Base-by-base conservation (phyloP, 2,888 invertebrate species). In the Plemyria rubiginata region DNA sequence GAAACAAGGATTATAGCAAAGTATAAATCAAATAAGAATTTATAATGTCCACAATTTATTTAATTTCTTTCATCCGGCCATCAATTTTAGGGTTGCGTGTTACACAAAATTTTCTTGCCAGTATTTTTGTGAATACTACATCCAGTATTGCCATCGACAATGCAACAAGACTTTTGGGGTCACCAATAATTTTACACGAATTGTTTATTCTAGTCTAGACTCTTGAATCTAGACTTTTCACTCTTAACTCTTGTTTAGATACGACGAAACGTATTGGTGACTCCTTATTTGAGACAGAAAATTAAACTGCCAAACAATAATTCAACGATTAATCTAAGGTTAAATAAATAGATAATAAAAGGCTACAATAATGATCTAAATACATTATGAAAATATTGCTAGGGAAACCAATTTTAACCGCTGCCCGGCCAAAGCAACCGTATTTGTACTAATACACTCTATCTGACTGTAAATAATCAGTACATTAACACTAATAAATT, bases 381-480 rank as follows among this genome's bases (percentile, higher is more conserved):
- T 38, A 38, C 9, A 38, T 83, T 13, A 82, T 75, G 81, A 83
- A 82, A 81, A 78, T 81, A 82, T 82, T 80, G 78, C 78, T 82
- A 81, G 15, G 15, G 60, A 85, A 87, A 88, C 84, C 83, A 86
- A 85, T 84, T 80, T 71, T 66, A 68, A 73, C 74, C 79, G 80
- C 79, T 78, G 84, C 79, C 76, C 71, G 67, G 58, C 67, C 41
- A 65, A 77, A 80, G 77, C 81, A 80, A 80, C 79, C 78, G 48
- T 65, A 66, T 69, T 88, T 88, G 86, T 87, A 88, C 87, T 87
- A 83, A 82, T 77, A 77, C 75, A 77, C 75, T 77, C 77, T 80
- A 41, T 51, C 48, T 55, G 56, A 51, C 40, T 59, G 61, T 66
- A 66, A 69, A 70, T 59, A 73, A 71, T 75, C 73, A 77, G 70